phyloP scores from a whole-genome alignment of 2,888 invertebrate genomes.

The Rhamnusium bicolor region DNA sequence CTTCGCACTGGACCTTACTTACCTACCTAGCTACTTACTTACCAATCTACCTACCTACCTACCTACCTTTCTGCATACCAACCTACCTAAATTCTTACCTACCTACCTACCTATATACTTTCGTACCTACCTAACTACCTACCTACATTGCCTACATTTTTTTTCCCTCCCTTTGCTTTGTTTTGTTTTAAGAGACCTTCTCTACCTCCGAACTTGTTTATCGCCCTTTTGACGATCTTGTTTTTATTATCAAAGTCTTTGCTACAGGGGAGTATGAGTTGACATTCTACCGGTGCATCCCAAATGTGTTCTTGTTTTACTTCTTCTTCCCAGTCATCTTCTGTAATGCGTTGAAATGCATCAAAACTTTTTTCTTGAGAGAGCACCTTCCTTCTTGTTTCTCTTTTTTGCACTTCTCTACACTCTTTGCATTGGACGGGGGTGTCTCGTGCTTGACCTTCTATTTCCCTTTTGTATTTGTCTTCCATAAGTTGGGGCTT shows the following conservation, averaged over 20 bases:
- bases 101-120: too few relatives aligned
- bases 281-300: conserved; percentile 33
- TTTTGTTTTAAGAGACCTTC: conserved; percentile 33
- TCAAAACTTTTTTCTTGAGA: conserved; percentile 33
- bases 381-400: conserved; percentile 17
- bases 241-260: conserved; percentile 27
- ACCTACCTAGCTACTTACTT: too few relatives aligned
- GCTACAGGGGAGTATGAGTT: conserved; percentile 40
- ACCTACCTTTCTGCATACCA: too few relatives aligned
- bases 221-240: conserved; percentile 20
- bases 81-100: too few relatives aligned
- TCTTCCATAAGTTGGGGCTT: conserved; percentile 12
- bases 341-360: conserved; percentile 21
- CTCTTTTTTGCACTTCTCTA: not conserved
- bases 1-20: too few relatives aligned
- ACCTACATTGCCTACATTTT: too few relatives aligned
- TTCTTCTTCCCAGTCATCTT: conserved; percentile 41
- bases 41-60: too few relatives aligned
- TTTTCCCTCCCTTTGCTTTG: conserved; percentile 36
- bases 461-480: not conserved
- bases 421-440: conserved; percentile 26
- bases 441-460: not conserved
- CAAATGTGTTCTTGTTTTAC: conserved; percentile 27
- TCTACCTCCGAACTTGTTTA: conserved; percentile 35
- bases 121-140: too few relatives aligned